Conservation (phyloP, 2,888 invertebrate genomes). For the Pteria penguin region DNA sequence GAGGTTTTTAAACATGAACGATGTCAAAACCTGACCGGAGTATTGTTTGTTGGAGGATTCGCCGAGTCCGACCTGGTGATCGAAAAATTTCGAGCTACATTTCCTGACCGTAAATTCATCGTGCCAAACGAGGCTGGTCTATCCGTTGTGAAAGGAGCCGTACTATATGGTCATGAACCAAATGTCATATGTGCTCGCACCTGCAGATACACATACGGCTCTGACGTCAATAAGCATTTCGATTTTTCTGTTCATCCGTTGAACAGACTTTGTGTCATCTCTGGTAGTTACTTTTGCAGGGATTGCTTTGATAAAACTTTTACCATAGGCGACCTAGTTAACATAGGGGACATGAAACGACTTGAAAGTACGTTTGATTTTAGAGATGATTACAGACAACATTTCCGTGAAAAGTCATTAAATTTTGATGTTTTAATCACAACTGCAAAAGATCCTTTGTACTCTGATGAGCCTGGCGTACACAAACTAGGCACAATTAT, state of each 20-base stretch:
- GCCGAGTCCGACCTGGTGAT: not conserved
- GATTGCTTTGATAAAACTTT: too few species aligned
- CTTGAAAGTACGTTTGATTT: not conserved
- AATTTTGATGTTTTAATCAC: not conserved
- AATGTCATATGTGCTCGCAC: conserved; percentile 7
- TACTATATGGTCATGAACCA: conserved; percentile 6
- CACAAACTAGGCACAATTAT: not conserved
- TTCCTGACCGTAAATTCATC: conserved; percentile 1
- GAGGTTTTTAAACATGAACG: too few species aligned
- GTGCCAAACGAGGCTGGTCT: conserved; percentile 6
- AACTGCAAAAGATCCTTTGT: not conserved
- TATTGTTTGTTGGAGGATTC: too few species aligned
- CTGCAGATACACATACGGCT: too few species aligned
- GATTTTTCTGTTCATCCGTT: too few species aligned
- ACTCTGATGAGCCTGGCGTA: not conserved
- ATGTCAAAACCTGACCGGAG: too few species aligned
- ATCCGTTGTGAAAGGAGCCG: conserved; percentile 12
- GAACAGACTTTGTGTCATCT: too few species aligned
- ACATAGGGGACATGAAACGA: too few species aligned
- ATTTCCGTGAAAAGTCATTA: not conserved
- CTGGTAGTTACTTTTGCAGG: too few species aligned
- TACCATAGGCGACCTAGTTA: too few species aligned
- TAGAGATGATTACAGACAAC: not conserved
- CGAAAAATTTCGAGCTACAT: not conserved
- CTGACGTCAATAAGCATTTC: not conserved